Evolutionary conservation across 2,113 vertebrate species (phyloP).

Genomic region (Calidris pugnax): DNA sequence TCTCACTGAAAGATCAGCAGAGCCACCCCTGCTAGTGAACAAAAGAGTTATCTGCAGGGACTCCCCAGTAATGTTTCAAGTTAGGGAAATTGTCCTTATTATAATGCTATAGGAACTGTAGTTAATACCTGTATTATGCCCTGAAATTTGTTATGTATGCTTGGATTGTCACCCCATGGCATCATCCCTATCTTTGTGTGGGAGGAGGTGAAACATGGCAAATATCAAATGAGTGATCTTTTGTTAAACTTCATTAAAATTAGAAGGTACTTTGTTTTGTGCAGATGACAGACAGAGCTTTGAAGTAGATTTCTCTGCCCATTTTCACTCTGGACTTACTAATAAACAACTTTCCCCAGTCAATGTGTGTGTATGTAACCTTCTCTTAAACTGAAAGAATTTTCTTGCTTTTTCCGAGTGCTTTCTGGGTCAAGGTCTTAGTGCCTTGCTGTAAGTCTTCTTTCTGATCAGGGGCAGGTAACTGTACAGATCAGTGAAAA

Average conservation of each 20-base stretch:
- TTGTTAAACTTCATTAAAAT: neutral
- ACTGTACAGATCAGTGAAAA: neutral
- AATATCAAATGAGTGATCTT: neutral
- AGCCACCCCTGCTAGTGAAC: neutral
- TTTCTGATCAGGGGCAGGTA: neutral
- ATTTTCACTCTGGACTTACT: neutral
- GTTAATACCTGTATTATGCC: neutral
- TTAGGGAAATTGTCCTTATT: neutral
- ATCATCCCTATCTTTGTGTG: neutral
- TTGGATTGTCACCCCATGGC: neutral
- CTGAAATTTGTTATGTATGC: neutral
- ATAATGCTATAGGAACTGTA: neutral
- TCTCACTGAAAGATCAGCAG: neutral
- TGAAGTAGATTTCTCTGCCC: neutral
- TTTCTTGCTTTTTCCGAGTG: neutral
- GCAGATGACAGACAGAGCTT: neutral
- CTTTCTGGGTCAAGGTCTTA: neutral
- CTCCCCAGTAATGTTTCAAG: neutral
- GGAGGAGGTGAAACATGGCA: neutral
- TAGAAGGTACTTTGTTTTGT: neutral
- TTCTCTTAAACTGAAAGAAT: neutral
- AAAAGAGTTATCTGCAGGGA: neutral
- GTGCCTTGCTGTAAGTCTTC: neutral
- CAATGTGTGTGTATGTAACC: accelerated
- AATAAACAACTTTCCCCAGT: neutral